A percentile compares a stretch with the other conserved stretches of the same genome.
phyloP scores from a whole-genome alignment of 1,140 invertebrate species.

The Brachionus calyciflorus region DNA sequence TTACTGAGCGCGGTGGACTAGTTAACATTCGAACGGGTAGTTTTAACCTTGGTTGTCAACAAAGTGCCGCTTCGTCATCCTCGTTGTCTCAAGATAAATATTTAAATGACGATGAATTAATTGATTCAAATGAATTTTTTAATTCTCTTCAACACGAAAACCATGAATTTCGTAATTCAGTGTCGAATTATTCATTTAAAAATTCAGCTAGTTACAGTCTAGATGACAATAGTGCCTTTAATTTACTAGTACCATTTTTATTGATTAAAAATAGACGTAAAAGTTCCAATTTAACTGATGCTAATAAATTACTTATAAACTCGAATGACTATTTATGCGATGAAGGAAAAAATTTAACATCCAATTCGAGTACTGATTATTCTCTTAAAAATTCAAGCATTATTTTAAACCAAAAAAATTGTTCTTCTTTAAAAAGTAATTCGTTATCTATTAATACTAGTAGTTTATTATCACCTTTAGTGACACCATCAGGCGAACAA shows the following conservation, averaged over 20 bases:
- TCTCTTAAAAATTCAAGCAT: not conserved
- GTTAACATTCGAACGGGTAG: slow-evolving; percentile 20
- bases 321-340: too few species aligned
- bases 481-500: not conserved
- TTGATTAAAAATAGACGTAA: slow-evolving; percentile 25
- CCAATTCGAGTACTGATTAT: not conserved
- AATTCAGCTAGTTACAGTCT: not conserved
- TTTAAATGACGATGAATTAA: slow-evolving; percentile 13
- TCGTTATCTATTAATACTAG: not conserved
- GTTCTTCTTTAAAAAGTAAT: not conserved
- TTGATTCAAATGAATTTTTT: slow-evolving; percentile 29
- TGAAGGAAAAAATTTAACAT: too few species aligned
- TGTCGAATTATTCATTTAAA: not conserved
- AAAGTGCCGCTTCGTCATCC: not conserved
- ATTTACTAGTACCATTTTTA: slow-evolving; percentile 7
- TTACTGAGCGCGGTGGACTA: slow-evolving; percentile 7
- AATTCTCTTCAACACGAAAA: not conserved
- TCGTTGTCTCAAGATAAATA: not conserved
- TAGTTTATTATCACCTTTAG: too few species aligned
- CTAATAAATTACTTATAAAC: too few species aligned
- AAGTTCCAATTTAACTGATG: not conserved
- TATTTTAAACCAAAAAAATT: too few species aligned
- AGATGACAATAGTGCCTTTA: not conserved
- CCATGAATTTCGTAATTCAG: not conserved
- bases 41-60: slow-evolving; percentile 15